Evolutionary conservation across 2,797 vertebrate genomes (phyloP).

Genomic region (Trematomus bernacchii): DNA sequence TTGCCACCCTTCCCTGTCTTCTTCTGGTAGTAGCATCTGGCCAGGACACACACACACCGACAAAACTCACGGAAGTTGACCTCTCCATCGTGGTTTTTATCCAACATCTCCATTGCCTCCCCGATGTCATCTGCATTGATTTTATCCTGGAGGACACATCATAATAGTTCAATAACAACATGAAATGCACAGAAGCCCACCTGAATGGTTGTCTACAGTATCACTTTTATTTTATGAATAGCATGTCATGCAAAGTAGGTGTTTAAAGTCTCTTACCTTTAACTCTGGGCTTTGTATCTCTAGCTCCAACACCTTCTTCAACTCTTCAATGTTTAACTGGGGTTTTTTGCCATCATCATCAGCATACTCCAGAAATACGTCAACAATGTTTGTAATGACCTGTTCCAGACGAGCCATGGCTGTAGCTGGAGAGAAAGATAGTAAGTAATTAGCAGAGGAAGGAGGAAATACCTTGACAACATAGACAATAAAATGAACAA

Average conservation of each 20-base stretch:
- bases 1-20: slow-evolving; percentile 66
- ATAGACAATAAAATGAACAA: background rate
- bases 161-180: background rate
- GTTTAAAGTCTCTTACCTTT: slow-evolving; percentile 63
- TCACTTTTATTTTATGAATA: background rate
- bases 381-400: slow-evolving; percentile 73
- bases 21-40: slow-evolving; percentile 68
- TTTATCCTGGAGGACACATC: slow-evolving; percentile 60
- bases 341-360: slow-evolving; percentile 64
- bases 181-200: background rate
- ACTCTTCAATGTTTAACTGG: slow-evolving; percentile 69
- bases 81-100: slow-evolving; percentile 82
- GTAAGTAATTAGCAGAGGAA: background rate
- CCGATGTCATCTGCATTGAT: slow-evolving; percentile 68
- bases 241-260: background rate
- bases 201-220: background rate
- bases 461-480: background rate
- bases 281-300: slow-evolving; percentile 72
- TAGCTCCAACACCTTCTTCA: slow-evolving; percentile 65
- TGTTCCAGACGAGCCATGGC: slow-evolving; percentile 80
- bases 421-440: slow-evolving; percentile 22
- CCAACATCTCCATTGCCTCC: slow-evolving; percentile 72
- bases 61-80: slow-evolving; percentile 83
- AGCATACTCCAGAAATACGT: slow-evolving; percentile 79
- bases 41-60: slow-evolving; percentile 69